These are phyloP conservation scores for Anolis carolinensis DNA, from an alignment of 2,113 vertebrate species.

Conservation along the genomic window DNA sequence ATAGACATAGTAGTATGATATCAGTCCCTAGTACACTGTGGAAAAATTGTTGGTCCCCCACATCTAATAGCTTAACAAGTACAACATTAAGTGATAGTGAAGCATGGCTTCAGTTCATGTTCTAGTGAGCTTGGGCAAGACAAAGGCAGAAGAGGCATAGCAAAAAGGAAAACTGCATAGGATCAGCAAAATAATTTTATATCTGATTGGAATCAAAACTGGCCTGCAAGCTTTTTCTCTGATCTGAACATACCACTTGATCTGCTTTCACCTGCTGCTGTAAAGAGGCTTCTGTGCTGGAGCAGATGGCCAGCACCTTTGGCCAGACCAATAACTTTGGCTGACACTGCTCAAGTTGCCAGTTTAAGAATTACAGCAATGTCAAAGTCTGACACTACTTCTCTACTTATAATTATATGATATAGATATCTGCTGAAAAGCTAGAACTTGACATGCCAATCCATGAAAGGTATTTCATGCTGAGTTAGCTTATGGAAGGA, in stretches of 20 bases:
- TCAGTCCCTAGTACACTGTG: too few species aligned
- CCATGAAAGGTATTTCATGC: neutral
- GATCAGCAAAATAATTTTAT: too few species aligned
- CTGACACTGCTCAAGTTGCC: neutral
- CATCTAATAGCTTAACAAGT: too few species aligned
- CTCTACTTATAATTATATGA: neutral
- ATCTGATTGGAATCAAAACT: too few species aligned
- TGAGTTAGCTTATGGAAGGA: neutral
- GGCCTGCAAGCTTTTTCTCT: neutral
- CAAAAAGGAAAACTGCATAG: neutral
- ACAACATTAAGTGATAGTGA: neutral
- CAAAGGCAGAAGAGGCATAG: neutral
- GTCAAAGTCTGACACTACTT: neutral
- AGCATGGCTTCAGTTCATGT: neutral
- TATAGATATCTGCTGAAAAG: neutral
- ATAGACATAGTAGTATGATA: neutral
- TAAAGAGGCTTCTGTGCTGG: neutral
- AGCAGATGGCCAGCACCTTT: neutral
- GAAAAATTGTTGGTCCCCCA: too few species aligned
- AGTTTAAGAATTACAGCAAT: neutral
- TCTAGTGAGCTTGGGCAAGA: neutral
- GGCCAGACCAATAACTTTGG: neutral
- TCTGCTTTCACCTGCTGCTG: neutral
- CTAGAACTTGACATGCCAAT: neutral
- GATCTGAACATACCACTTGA: neutral